phyloP scores from a whole-genome alignment of 2,113 vertebrate species.

The Abramis brama region DNA sequence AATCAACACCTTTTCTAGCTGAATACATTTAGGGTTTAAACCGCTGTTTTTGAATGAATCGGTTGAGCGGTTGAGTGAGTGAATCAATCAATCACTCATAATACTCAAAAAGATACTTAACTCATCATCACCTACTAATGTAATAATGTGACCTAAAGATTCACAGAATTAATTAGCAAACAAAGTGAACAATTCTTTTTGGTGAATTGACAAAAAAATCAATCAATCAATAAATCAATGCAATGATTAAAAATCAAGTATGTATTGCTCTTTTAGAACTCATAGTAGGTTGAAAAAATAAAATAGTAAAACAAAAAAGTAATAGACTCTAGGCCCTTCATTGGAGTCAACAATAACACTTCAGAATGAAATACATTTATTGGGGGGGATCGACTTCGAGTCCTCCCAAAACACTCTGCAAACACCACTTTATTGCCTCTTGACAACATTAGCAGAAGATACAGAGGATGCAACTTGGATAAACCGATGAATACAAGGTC shows the following conservation, averaged over 20 bases:
- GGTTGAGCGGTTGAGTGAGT: not conserved
- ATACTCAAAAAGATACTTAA: not conserved
- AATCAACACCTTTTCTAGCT: too few species aligned
- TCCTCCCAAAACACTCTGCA: not conserved
- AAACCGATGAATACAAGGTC: slow-evolving; percentile 39
- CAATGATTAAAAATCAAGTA: too few species aligned
- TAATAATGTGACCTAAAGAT: not conserved
- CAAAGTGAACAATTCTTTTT: not conserved
- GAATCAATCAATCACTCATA: not conserved
- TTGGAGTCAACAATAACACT: not conserved
- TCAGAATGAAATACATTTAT: not conserved
- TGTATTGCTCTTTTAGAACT: not conserved
- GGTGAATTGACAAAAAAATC: not conserved
- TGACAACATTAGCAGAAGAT: slow-evolving; percentile 35
- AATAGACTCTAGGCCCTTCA: not conserved
- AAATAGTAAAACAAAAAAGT: too few species aligned
- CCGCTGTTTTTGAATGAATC: not conserved
- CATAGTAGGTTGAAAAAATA: not conserved
- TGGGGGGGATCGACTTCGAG: not conserved
- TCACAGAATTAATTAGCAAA: not conserved
- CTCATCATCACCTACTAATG: not conserved
- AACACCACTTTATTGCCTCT: not conserved
- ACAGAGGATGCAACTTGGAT: slow-evolving; percentile 25
- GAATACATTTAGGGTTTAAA: too few species aligned
- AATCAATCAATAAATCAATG: too few species aligned